Percentiles rank a stretch among this genome's conserved stretches.
Conservation (phyloP, 2,113 vertebrate species). For the Cyphomyrus plagiostoma region DNA sequence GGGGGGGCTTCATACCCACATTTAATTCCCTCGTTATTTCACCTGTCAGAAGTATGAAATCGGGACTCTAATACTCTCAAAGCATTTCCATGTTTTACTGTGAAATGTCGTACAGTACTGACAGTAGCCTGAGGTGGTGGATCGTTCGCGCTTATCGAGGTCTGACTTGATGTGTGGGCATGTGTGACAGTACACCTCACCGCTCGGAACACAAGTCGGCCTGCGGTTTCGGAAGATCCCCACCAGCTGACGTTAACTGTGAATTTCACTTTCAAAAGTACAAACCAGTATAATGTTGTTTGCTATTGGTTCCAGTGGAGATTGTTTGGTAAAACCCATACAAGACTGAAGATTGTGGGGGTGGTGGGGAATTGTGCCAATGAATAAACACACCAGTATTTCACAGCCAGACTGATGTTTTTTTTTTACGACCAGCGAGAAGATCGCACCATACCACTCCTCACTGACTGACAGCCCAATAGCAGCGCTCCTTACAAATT, state of each 20-base stretch:
- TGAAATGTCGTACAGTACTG: background rate
- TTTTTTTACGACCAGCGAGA: background rate
- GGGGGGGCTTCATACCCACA: background rate
- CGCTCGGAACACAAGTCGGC: background rate
- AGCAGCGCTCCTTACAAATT: background rate
- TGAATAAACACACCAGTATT: slow-evolving; percentile 75
- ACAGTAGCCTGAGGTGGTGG: background rate
- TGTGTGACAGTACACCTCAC: background rate
- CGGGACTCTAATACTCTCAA: background rate
- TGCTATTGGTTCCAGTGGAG: slow-evolving; percentile 48
- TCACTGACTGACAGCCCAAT: background rate
- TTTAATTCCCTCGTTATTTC: background rate
- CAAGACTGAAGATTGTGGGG: slow-evolving; percentile 61
- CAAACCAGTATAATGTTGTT: slow-evolving; percentile 54
- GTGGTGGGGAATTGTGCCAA: slow-evolving; percentile 64
- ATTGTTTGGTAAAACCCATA: slow-evolving; percentile 63
- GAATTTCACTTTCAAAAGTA: slow-evolving; percentile 11
- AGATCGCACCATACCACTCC: background rate
- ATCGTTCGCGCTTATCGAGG: background rate
- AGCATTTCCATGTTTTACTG: background rate
- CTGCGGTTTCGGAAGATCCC: slow-evolving; percentile 5
- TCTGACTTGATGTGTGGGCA: background rate
- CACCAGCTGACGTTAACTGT: slow-evolving; percentile 13
- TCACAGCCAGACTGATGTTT: slow-evolving; percentile 43
- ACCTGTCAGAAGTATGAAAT: background rate